Base-by-base conservation (phyloP, 2,113 vertebrate species). In the Semicossyphus pulcher region DNA sequence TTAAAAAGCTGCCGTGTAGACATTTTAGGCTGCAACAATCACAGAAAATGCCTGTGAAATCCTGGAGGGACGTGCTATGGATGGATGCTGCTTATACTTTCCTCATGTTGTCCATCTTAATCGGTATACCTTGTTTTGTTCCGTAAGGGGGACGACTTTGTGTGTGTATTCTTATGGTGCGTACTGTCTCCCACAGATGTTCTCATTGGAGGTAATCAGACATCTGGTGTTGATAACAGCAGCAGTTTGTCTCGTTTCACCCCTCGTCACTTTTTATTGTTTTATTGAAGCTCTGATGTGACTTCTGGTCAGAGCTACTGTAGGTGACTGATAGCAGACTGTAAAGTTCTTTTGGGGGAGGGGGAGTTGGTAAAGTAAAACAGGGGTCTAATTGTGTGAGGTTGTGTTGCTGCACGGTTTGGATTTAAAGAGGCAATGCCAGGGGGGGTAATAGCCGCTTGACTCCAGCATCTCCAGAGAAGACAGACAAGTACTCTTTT, bases 221-320 rank as follows among this genome's bases (percentile, higher is more conserved):
- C 3, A 2, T 14, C 1, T 10, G 14, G 9, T 1, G 0, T 20
- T 39, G 32, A 57, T 61, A 12, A 26, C 58, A 61, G 18, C 14
- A 15, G 7, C 67, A 47, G 10, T 54, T 45, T 44, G 32, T 25
- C 29, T 45, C 21, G 18, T 65, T 49, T 74, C 29, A 28, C 15
- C 32, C 41, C 54, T 66, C 4, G 5, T 37, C 41, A 14, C 26
- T 11, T 54, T 80, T 68, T 68, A 72, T 67, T 72, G 72, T 53
- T 80, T 76, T 53, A 72, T 41, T 48, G 42, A 39, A 39, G 44
- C 29, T 53, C 48, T 47, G 21, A 47, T 9, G 34, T 51, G 23
- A 45, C 34, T 37, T 20, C 31, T 47, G 16, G n/a, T 4, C 20
- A 18, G 66, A 44, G 60, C 41, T 5, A 3, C 56, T 18, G 29